Conservation (phyloP, 2,797 vertebrate species). For the Spinus pinus region DNA sequence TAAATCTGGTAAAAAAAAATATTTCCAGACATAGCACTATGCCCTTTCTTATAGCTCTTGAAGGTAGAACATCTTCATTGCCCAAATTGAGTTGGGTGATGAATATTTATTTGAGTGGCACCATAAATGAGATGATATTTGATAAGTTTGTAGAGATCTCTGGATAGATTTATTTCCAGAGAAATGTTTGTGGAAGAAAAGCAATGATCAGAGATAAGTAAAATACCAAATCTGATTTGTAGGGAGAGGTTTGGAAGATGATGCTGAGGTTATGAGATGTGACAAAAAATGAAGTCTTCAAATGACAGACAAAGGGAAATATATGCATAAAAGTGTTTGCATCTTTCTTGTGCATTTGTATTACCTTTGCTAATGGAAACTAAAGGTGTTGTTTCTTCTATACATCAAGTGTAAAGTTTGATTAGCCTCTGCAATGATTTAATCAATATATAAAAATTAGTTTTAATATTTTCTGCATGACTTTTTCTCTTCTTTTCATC, state of each 20-base stretch:
- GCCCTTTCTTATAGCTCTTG: not conserved
- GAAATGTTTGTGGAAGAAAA: not conserved
- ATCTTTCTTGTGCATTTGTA: not conserved
- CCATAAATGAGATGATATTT: not conserved
- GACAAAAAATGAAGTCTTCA: not conserved
- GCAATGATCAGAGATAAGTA: not conserved
- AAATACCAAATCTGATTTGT: not conserved
- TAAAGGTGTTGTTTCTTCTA: not conserved
- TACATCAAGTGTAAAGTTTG: not conserved
- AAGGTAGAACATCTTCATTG: not conserved
- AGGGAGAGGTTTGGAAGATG: not conserved
- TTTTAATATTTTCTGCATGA: not conserved
- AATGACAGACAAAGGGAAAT: not conserved
- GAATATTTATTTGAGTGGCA: not conserved
- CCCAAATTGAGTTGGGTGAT: not conserved
- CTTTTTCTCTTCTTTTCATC: not conserved
- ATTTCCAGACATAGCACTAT: not conserved
- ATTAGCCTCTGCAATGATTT: not conserved
- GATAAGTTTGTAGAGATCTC: not conserved
- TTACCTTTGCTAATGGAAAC: not conserved
- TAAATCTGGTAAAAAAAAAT: not conserved
- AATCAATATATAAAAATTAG: not conserved
- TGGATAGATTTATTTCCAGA: not conserved
- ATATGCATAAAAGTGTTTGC: not conserved
- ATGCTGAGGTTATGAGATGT: not conserved